Conservation (phyloP, 2,888 invertebrate genomes). For the Parochlus steinenii region DNA sequence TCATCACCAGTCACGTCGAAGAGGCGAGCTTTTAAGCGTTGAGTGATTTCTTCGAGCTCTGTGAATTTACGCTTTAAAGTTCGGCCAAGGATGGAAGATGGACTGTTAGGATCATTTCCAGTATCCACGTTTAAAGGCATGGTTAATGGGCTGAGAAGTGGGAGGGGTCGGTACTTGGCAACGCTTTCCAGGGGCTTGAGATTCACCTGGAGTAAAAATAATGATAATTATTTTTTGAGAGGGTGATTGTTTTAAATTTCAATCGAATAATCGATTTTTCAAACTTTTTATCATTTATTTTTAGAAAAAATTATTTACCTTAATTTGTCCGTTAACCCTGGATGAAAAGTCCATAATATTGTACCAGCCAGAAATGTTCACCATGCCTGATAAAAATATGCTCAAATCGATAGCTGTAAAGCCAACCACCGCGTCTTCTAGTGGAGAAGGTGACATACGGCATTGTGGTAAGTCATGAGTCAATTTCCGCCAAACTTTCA, state of each 20-base stretch:
- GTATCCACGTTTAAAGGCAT: constrained; percentile 15
- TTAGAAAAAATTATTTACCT: constrained; percentile 25
- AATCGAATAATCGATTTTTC: no score
- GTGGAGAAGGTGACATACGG: constrained; percentile 30
- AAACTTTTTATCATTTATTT: no score
- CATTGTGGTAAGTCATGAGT: constrained; percentile 27
- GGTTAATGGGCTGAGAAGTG: constrained; percentile 13
- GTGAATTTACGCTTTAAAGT: constrained; percentile 41
- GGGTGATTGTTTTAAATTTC: no score
- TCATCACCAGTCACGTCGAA: constrained; percentile 38
- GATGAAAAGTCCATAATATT: constrained; percentile 42
- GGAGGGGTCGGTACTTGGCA: constrained; percentile 8
- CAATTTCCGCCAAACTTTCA: constrained; percentile 42
- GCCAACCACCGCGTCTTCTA: constrained; percentile 40
- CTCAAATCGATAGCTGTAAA: constrained; percentile 42
- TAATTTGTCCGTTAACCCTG: constrained; percentile 41
- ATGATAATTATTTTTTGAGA: background rate
- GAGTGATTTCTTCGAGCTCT: constrained; percentile 45
- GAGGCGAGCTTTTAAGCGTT: constrained; percentile 37
- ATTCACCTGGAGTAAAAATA: no score
- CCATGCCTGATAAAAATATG: constrained; percentile 33
- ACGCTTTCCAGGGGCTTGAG: constrained; percentile 18
- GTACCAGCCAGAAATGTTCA: constrained; percentile 42
- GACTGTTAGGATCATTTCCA: constrained; percentile 6
- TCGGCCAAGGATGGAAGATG: constrained; percentile 26